Base-by-base conservation (phyloP, 2,797 vertebrate genomes). In the Tragopan temminckii region DNA sequence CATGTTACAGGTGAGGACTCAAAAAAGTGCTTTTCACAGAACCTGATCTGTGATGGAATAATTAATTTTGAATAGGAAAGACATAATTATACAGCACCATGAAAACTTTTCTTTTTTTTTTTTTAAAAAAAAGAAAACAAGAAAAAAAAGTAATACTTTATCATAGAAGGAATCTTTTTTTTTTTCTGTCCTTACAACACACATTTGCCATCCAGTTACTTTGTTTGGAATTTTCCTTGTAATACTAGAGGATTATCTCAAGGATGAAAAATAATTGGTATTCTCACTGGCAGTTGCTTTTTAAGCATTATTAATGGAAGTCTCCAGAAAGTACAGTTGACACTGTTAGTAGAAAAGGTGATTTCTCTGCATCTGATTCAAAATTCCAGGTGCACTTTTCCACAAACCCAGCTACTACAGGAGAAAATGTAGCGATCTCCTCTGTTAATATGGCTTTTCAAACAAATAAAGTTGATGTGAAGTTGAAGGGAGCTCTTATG, bases 281-380 rank as follows among this genome's bases (percentile, higher is more conserved):
- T 88, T 96, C 90, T 89, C 62, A 75, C 33, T 57, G 31, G 24
- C 33, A 77, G 31, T 68, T 86, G 27, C 13, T 91, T 93, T 80
- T 90, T 91, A 6, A 35, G 29, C 82, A 94, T 53, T 57, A 45
- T 14, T 74, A 57, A 77, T n/a, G 3, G 67, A 58, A 48, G 80
- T 13, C 13, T 62, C 20, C 70, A 52, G 57, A 87, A 70, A 58
- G 48, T n/a, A 40, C 45, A 46, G 2, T 70, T 31, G 52, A 27
- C n/a, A 36, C 11, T 52, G 6, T 46, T 83, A 81, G 18, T 53
- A 87, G 36, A 43, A 90, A 66, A 74, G 20, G 16, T 59, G 27
- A 3, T 80, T 92, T 85, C 15, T 63, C 8, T 85, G 84, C 8
- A 27, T 38, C 45, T 45, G 11, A 82, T 83, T 87, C 27, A 42